Percentiles rank a stretch among this genome's conserved stretches.
Conservation (phyloP, 2,888 invertebrate genomes). For the Tipula helvola region DNA sequence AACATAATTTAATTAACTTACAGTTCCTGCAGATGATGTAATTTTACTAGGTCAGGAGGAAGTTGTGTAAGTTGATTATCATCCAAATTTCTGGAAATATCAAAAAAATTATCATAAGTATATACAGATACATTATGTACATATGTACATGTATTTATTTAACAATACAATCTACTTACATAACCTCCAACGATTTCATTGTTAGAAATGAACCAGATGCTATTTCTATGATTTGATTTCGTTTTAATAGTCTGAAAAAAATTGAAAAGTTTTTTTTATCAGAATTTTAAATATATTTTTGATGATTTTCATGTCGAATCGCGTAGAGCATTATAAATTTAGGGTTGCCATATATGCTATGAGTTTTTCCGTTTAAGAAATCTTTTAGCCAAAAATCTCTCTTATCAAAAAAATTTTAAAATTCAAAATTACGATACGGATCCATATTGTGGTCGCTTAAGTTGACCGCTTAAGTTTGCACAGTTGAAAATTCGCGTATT, state of each 20-base stretch:
- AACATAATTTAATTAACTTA: conserved; percentile 43
- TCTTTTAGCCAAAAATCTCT: no score
- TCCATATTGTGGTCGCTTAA: no score
- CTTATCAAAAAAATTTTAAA: no score
- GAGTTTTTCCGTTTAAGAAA: not conserved
- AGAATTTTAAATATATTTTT: not conserved
- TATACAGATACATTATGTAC: not conserved
- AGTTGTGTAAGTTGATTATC: conserved; percentile 62
- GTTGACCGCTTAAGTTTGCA: no score
- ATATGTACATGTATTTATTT: not conserved
- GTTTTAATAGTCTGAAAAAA: conserved; percentile 64
- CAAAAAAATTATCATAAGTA: conserved; percentile 11
- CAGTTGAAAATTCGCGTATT: no score
- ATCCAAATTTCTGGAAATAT: conserved; percentile 54
- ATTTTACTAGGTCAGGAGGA: conserved; percentile 59
- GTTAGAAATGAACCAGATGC: conserved; percentile 66
- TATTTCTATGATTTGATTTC: conserved; percentile 72
- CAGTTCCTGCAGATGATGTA: conserved; percentile 71
- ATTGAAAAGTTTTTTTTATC: not conserved
- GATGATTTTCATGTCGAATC: not conserved
- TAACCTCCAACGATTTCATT: conserved; percentile 62
- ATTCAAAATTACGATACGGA: no score
- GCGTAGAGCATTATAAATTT: not conserved
- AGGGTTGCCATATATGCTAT: not conserved
- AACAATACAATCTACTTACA: conserved; percentile 53